Conservation (phyloP, 2,797 vertebrate species). For the Micropoecilia bifurca region DNA sequence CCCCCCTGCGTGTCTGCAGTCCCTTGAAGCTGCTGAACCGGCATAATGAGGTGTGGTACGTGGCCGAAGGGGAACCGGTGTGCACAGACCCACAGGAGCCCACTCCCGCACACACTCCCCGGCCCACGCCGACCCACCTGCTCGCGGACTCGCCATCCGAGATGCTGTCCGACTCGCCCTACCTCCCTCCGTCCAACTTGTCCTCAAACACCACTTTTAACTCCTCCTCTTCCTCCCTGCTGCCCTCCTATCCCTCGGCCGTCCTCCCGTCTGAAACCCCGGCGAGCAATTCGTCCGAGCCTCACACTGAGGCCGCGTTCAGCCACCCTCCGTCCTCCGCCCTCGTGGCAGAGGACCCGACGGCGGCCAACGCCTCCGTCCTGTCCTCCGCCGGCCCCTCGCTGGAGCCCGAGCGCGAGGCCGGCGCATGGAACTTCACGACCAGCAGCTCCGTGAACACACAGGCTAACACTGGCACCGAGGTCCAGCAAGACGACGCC, state of each 20-base stretch:
- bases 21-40: constrained; percentile 83
- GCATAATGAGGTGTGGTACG: constrained; percentile 86
- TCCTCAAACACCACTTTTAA: constrained; percentile 24
- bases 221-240: constrained; percentile 48
- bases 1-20: constrained; percentile 46
- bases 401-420: constrained; percentile 38
- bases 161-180: constrained; percentile 39
- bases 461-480: constrained; percentile 24
- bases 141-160: constrained; percentile 23
- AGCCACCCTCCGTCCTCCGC: constrained; percentile 31
- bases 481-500: constrained; percentile 17
- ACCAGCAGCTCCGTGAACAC: constrained; percentile 35
- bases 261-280: constrained; percentile 28
- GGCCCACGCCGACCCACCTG: constrained; percentile 11
- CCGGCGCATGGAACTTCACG: constrained; percentile 51
- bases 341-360: constrained; percentile 21
- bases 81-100: constrained; percentile 71
- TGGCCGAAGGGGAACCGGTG: constrained; percentile 72
- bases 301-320: background rate
- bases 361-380: constrained; percentile 34
- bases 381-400: constrained; percentile 24
- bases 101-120: constrained; percentile 59
- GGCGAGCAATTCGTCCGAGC: constrained; percentile 19
- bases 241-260: constrained; percentile 3
- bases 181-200: constrained; percentile 24